Evolutionary conservation across 2,113 vertebrate species (phyloP), one percentile per base, ranked within the genome.

Genomic region (Notiomystis cincta): DNA sequence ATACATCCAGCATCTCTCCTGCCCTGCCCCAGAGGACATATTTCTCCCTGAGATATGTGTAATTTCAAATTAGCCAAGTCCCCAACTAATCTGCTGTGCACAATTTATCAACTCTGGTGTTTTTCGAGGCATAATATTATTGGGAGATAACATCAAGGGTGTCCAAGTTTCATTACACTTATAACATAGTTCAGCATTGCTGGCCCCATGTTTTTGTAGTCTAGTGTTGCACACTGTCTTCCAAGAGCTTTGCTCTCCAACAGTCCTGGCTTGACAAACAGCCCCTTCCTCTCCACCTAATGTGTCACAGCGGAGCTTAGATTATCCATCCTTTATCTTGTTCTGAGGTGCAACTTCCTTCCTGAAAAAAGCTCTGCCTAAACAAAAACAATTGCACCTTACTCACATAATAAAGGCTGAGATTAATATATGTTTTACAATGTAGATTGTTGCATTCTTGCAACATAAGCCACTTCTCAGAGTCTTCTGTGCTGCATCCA

Each of bases 401-500:
- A 87, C 66, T 89, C 22, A 69, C 25, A 76, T 60, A 48, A 95
- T 21, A 90, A 85, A 92, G 60, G 28, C 31, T 81, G 67, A 94
- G 28, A 80, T 89, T 27, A 62, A 95, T 66, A 84, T 31, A 82
- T 27, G 73, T 75, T 90, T 75, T 77, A 80, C 60, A 72, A 69
- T n/a, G 72, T 3, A 15, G 57, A 94, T 47, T 62, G 69, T 51
- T 95, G 91, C 73, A 95, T 97, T 96, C 75, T 81, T 92, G 87
- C 87, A 89, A 89, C 71, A 82, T 81, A 95, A 95, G 79, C 88
- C 53, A 89, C 82, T 96, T 87, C 56, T 96, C 94, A 47, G 44
- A 94, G 76, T 71, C 67, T 95, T 97, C 93, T 90, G 76, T 71
- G 35, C 92, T 84, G 54, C 71, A 85, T 83, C 69, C 69, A 85